Evolutionary conservation across 1,140 invertebrate genomes (phyloP).

Genomic region (Pogonomyrmex californicus): DNA sequence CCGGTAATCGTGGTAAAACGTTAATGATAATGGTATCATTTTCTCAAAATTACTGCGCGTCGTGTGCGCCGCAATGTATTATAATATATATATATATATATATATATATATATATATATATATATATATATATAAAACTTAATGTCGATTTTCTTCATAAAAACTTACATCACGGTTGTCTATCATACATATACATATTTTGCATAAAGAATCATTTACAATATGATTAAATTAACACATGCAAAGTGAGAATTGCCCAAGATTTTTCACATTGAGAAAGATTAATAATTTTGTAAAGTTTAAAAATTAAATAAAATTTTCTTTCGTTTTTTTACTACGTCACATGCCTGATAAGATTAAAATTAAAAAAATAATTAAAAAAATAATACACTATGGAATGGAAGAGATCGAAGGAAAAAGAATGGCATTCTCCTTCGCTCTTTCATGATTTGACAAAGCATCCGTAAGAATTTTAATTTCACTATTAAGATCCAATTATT

Average conservation of each 20-base stretch:
- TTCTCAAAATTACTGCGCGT: constrained; percentile 64
- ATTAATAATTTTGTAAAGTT: background rate
- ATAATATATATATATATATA: constrained; percentile 22
- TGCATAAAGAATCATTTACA: constrained; percentile 20
- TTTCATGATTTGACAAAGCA: background rate
- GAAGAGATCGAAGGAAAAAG: background rate
- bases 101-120: constrained; percentile 38
- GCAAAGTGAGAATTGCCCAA: background rate
- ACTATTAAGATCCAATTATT: constrained; percentile 11
- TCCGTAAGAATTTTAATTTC: background rate
- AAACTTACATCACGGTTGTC: constrained; percentile 9
- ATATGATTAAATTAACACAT: constrained; percentile 27
- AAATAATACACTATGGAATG: background rate
- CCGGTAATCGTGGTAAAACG: constrained; percentile 70
- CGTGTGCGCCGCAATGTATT: constrained; percentile 23
- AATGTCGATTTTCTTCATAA: constrained; percentile 67
- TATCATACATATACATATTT: constrained; percentile 15
- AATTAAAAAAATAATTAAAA: background rate
- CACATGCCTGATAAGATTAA: background rate
- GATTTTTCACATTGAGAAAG: background rate
- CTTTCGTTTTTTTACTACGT: background rate
- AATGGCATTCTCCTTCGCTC: background rate
- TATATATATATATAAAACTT: constrained; percentile 59
- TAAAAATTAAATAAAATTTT: background rate
- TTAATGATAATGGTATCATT: constrained; percentile 76